phyloP scores from a whole-genome alignment of 2,888 invertebrate species.

The Idaea aversata region DNA sequence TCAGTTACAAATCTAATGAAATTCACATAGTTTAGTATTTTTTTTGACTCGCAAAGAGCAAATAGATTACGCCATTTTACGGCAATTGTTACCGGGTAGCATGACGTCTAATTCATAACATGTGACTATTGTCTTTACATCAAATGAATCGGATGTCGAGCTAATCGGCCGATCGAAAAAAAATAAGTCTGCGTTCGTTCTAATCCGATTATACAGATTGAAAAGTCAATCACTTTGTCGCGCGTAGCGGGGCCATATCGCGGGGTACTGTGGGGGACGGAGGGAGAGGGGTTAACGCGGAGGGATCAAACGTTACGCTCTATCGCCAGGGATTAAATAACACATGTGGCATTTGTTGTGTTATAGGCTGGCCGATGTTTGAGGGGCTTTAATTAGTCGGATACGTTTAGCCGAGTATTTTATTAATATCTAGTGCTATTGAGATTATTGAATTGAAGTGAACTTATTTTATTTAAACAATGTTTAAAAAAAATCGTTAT shows the following conservation, averaged over 20 bases:
- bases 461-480: not conserved
- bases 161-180: not conserved
- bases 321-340: not conserved
- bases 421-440: not conserved
- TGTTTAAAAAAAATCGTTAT: not conserved
- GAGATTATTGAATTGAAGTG: not conserved
- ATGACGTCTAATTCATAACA: not conserved
- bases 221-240: constrained; percentile 1
- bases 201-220: constrained; percentile 1
- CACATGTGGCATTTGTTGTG: not conserved
- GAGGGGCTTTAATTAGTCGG: not conserved
- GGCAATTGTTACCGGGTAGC: no score
- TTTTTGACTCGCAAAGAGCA: no score
- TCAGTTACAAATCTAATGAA: no score
- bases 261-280: not conserved
- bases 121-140: not conserved
- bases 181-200: not conserved
- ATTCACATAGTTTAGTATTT: no score
- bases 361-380: not conserved
- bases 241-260: not conserved
- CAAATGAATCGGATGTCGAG: not conserved
- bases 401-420: not conserved
- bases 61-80: no score
- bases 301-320: not conserved
- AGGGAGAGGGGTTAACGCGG: not conserved